Evolutionary conservation across 2,797 vertebrate genomes (phyloP).

Genomic region (Pipistrellus kuhlii): DNA sequence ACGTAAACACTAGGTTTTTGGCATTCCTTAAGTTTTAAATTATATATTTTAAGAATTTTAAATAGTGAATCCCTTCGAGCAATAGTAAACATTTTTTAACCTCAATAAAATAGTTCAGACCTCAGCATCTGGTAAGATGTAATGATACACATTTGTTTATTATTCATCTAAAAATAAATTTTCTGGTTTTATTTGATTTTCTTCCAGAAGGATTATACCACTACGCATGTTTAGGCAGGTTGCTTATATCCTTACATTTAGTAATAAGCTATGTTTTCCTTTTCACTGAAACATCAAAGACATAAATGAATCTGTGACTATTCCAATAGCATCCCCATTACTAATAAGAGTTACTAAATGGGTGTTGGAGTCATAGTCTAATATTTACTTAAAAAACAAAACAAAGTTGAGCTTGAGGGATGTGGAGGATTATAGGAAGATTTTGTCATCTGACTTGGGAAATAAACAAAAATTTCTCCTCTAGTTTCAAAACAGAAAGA

Average conservation of each 20-base stretch:
- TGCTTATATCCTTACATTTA: not conserved
- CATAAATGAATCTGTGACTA: not conserved
- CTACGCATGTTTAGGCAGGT: not conserved
- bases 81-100: conserved; percentile 59
- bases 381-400: not conserved
- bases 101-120: conserved; percentile 37
- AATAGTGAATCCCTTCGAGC: conserved; percentile 33
- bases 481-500: conserved; percentile 43
- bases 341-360: conserved; percentile 15
- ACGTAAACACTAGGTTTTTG: conserved; percentile 30
- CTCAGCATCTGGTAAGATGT: conserved; percentile 35
- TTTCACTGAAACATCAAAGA: not conserved
- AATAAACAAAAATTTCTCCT: conserved; percentile 38
- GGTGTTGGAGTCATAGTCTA: not conserved
- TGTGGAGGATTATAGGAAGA: not conserved
- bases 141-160: conserved; percentile 31
- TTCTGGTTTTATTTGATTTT: not conserved
- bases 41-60: conserved; percentile 23
- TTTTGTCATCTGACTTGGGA: conserved; percentile 24
- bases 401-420: not conserved
- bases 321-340: not conserved
- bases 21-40: conserved; percentile 35
- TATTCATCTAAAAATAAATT: conserved; percentile 47
- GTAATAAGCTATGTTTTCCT: conserved; percentile 1
- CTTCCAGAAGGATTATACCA: conserved; percentile 8